Evolutionary conservation across 2,113 vertebrate genomes (phyloP).

Genomic region (Probosciger aterrimus): DNA sequence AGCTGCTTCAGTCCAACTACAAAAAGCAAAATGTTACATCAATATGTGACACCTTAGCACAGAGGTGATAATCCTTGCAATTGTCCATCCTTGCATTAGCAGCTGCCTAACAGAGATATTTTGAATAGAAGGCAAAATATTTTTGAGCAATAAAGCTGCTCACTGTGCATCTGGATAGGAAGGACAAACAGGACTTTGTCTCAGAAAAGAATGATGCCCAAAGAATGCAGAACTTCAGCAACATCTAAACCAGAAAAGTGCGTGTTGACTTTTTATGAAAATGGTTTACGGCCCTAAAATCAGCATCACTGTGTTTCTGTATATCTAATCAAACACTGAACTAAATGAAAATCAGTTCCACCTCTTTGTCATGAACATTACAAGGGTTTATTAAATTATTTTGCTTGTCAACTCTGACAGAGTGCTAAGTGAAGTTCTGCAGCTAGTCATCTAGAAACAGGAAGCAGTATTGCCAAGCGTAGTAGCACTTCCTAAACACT

Average conservation of each 20-base stretch:
- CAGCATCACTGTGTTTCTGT: not conserved
- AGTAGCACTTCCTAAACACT: conserved; percentile 32
- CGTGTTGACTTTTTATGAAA: not conserved
- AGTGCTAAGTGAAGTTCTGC: not conserved
- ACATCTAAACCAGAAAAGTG: not conserved
- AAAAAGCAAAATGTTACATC: not conserved
- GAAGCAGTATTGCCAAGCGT: not conserved
- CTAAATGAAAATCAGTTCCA: not conserved
- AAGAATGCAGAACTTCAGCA: not conserved
- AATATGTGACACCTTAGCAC: not conserved
- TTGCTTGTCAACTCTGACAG: not conserved
- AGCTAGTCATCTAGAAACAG: not conserved
- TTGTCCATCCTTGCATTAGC: not conserved
- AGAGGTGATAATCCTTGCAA: not conserved
- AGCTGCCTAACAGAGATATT: not conserved
- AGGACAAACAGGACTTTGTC: not conserved
- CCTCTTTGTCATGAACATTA: not conserved
- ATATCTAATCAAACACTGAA: not conserved
- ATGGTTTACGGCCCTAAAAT: not conserved
- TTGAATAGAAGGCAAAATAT: not conserved
- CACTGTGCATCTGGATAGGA: not conserved
- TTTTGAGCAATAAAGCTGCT: not conserved
- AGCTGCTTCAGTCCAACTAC: not conserved
- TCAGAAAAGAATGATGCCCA: not conserved
- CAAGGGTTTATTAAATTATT: not conserved